phyloP scores from a whole-genome alignment of 2,797 vertebrate genomes.

The Semotilus atromaculatus region DNA sequence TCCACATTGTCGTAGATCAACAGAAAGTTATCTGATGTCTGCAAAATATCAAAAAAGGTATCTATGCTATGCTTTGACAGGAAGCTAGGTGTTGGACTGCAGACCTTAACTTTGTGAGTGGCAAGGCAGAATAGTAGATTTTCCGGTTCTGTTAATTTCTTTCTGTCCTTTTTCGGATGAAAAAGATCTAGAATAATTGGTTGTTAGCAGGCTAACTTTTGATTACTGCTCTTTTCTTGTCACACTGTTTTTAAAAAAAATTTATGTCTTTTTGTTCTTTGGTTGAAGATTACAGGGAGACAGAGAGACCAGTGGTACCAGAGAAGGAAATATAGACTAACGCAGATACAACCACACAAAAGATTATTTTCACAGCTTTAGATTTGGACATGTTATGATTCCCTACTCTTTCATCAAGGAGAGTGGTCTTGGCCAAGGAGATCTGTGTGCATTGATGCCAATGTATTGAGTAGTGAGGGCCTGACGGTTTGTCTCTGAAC shows the following conservation, averaged over 20 bases:
- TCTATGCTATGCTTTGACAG: background rate
- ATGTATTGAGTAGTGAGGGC: constrained; percentile 16
- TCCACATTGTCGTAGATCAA: background rate
- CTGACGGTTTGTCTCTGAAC: constrained; percentile 47
- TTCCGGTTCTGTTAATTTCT: background rate
- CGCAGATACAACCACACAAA: background rate
- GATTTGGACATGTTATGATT: constrained; percentile 33
- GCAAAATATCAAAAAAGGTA: background rate
- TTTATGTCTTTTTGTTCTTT: background rate
- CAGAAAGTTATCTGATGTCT: background rate
- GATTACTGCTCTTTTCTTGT: constrained; percentile 22
- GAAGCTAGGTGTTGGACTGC: background rate
- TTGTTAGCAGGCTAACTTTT: constrained; percentile 2
- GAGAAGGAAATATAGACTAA: constrained; percentile 6
- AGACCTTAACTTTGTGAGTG: background rate
- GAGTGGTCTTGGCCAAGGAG: constrained; percentile 17
- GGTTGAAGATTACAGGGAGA: background rate
- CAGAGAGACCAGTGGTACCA: background rate
- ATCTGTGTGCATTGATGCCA: constrained; percentile 14
- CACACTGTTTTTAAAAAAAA: too few species aligned
- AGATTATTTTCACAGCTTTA: constrained; percentile 27
- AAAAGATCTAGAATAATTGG: constrained; percentile 13
- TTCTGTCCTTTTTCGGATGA: background rate
- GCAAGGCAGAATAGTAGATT: background rate
- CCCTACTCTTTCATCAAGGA: constrained; percentile 13